Conservation (phyloP, 2,797 vertebrate species). For the Fistularia tabacaria region DNA sequence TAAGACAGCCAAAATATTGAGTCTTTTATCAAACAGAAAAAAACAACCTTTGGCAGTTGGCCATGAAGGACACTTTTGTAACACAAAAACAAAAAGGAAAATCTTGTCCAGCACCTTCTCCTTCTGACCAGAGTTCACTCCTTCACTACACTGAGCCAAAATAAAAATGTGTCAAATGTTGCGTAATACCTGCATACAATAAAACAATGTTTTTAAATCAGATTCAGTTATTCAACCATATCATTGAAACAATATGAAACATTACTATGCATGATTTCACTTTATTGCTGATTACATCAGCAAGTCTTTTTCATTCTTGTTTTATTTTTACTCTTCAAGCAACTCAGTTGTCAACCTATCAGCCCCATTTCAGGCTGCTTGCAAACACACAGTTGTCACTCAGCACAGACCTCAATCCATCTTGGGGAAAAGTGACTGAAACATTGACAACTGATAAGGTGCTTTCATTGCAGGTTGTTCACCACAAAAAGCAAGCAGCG, state of each 20-base stretch:
- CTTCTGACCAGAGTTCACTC: conserved; percentile 13
- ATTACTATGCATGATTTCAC: conserved; percentile 26
- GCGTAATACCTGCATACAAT: conserved; percentile 6
- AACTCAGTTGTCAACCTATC: not conserved
- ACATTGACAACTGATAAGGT: conserved; percentile 40
- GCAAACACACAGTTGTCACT: conserved; percentile 19
- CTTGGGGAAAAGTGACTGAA: conserved; percentile 21
- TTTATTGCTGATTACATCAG: not conserved
- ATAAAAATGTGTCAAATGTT: not conserved
- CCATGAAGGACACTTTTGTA: conserved; percentile 51
- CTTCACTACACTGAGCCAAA: conserved; percentile 10
- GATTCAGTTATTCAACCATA: not conserved
- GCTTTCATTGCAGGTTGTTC: conserved; percentile 31
- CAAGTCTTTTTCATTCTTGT: too few relatives aligned
- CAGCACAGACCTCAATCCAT: conserved; percentile 8
- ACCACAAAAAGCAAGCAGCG: conserved; percentile 42
- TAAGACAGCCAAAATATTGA: conserved; percentile 21
- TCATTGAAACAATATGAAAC: not conserved
- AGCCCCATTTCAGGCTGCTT: conserved; percentile 16
- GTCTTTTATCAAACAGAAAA: conserved; percentile 45
- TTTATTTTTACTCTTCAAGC: not conserved
- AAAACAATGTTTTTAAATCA: conserved; percentile 7
- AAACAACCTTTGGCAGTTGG: conserved; percentile 51
- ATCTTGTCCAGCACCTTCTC: conserved; percentile 11
- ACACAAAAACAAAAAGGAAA: conserved; percentile 26